These are phyloP conservation scores for Reticulitermes speratus DNA, from an alignment of 1,140 invertebrate species.

Conservation along the genomic window DNA sequence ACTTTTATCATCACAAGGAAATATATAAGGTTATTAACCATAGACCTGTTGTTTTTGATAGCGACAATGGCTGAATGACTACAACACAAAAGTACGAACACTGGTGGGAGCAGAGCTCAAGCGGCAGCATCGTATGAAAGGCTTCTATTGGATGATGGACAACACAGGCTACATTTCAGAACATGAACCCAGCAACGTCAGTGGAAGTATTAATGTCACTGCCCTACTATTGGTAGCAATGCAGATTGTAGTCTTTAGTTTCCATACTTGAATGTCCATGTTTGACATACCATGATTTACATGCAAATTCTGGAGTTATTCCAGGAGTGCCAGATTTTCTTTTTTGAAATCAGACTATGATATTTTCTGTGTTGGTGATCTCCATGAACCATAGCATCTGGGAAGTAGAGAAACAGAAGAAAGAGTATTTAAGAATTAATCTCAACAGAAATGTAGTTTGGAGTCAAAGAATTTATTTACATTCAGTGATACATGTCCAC, in stretches of 20 bases:
- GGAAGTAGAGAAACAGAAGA: too few relatives aligned
- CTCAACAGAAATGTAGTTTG: too few relatives aligned
- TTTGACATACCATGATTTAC: too few relatives aligned
- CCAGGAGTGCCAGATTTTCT: too few relatives aligned
- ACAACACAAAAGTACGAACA: conserved; percentile 69
- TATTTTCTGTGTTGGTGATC: too few relatives aligned
- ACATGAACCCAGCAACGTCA: conserved; percentile 36
- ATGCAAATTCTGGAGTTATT: too few relatives aligned
- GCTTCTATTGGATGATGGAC: conserved; percentile 78
- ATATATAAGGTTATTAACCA: not conserved
- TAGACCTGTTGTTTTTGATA: conserved; percentile 43
- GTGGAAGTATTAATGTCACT: not conserved
- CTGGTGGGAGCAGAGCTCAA: conserved; percentile 71
- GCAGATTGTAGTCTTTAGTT: not conserved
- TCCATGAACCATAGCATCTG: too few relatives aligned
- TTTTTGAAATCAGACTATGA: too few relatives aligned
- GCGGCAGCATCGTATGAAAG: conserved; percentile 61
- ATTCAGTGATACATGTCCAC: too few relatives aligned
- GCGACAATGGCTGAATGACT: conserved; percentile 75
- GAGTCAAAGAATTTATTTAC: too few relatives aligned
- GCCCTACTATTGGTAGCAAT: not conserved
- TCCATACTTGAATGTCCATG: not conserved
- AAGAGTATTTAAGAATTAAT: too few relatives aligned
- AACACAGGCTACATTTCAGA: conserved; percentile 69
- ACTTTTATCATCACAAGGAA: not conserved